Evolutionary conservation across 2,888 invertebrate genomes (phyloP).

Genomic region (Hypena proboscidalis): DNA sequence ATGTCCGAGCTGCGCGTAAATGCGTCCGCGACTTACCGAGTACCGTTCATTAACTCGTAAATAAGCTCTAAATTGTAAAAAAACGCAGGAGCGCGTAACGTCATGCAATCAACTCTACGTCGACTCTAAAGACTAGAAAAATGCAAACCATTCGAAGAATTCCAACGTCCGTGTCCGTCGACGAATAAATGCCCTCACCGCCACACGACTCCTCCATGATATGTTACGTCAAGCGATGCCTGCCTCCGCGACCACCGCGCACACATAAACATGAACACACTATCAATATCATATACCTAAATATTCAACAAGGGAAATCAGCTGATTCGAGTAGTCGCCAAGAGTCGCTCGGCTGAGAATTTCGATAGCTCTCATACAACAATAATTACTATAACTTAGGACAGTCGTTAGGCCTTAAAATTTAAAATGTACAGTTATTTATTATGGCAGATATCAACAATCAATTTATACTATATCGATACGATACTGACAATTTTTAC

Average conservation of each 20-base stretch:
- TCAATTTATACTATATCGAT: conserved; percentile 74
- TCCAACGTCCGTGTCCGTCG: conserved; percentile 49
- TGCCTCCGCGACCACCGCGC: no score
- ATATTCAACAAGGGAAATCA: conserved; percentile 62
- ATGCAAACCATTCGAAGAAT: conserved; percentile 78
- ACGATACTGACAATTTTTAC: conserved; percentile 76
- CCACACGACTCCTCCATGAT: conserved; percentile 63
- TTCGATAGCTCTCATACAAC: conserved; percentile 64
- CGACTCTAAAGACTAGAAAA: conserved; percentile 81
- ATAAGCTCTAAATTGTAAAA: conserved; percentile 54
- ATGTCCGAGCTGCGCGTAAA: conserved; percentile 56
- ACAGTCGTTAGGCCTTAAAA: conserved; percentile 84
- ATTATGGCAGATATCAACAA: conserved; percentile 85
- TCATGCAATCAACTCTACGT: conserved; percentile 61
- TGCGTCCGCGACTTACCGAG: conserved; percentile 53
- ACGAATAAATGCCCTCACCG: conserved; percentile 58
- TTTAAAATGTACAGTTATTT: conserved; percentile 80
- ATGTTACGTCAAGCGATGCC: conserved; percentile 64
- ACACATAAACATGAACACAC: conserved; percentile 66
- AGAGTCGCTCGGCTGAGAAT: conserved; percentile 55
- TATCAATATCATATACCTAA: conserved; percentile 57
- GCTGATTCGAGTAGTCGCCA: conserved; percentile 46
- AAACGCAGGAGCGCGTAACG: conserved; percentile 54
- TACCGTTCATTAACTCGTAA: conserved; percentile 45
- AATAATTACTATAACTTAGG: conserved; percentile 75